A percentile compares a stretch with the other conserved stretches of the same genome.
These are phyloP conservation scores for Hyperoplus lanceolatus DNA, from an alignment of 2,797 vertebrate species.

Conservation along the genomic window DNA sequence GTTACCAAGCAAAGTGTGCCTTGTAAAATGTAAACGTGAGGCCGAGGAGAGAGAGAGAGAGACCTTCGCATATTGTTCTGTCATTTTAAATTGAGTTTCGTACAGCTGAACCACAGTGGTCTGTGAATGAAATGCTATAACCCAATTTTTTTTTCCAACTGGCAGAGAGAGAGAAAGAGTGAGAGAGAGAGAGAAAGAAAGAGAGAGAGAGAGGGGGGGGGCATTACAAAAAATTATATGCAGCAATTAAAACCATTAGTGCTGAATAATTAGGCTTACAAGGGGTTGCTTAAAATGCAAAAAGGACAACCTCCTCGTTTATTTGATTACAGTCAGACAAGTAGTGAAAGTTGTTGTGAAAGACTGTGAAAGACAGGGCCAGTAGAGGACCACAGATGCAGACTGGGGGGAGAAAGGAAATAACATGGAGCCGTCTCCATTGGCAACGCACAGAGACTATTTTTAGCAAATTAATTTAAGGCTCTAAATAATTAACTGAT, in stretches of 20 bases:
- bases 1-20: constrained; percentile 11
- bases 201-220: too few species aligned
- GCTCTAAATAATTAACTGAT: constrained; percentile 91
- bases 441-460: constrained; percentile 83
- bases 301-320: constrained; percentile 57
- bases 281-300: constrained; percentile 54
- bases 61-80: background rate
- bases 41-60: background rate
- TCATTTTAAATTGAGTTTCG: background rate
- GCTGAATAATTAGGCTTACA: constrained; percentile 44
- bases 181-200: too few species aligned
- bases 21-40: constrained; percentile 2
- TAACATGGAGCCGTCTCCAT: constrained; percentile 83
- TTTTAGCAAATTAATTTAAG: constrained; percentile 90
- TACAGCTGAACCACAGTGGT: background rate
- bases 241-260: constrained; percentile 41
- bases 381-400: constrained; percentile 35
- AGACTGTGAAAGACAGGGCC: constrained; percentile 18
- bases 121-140: constrained; percentile 7
- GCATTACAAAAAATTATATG: constrained; percentile 17
- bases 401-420: constrained; percentile 32
- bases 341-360: constrained; percentile 56
- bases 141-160: constrained; percentile 21
- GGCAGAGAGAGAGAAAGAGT: constrained; percentile 1
- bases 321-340: constrained; percentile 76